Evolutionary conservation across 2,113 vertebrate species (phyloP).

Genomic region (Neoarius graeffei): DNA sequence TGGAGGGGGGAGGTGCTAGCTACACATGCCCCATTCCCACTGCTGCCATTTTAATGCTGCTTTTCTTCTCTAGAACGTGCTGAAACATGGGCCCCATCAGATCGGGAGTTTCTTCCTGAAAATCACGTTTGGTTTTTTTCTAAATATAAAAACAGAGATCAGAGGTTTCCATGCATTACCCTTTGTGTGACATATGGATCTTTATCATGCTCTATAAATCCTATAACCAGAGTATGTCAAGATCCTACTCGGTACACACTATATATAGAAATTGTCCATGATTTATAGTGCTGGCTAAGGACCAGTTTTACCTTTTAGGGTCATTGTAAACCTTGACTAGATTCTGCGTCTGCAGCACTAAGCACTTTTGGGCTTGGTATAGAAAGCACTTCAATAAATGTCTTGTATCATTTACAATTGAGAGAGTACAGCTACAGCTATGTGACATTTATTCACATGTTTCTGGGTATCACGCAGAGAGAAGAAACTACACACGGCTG

Average conservation of each 20-base stretch:
- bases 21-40: background rate
- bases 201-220: background rate
- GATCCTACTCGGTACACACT: background rate
- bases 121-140: background rate
- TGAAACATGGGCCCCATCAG: background rate
- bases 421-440: background rate
- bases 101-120: background rate
- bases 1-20: conserved; percentile 26
- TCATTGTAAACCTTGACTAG: background rate
- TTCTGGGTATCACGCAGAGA: background rate
- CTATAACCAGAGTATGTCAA: background rate
- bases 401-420: background rate
- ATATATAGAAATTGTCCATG: background rate
- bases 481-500: background rate
- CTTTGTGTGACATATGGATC: background rate
- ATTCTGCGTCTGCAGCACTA: background rate
- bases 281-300: background rate
- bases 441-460: no score
- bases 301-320: background rate
- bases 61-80: background rate
- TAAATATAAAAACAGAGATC: background rate
- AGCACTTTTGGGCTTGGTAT: background rate
- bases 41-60: conserved; percentile 13
- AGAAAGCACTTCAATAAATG: background rate
- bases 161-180: background rate